These are phyloP conservation scores for Oreochromis mossambicus DNA, from an alignment of 2,797 vertebrate genomes.

Conservation along the genomic window DNA sequence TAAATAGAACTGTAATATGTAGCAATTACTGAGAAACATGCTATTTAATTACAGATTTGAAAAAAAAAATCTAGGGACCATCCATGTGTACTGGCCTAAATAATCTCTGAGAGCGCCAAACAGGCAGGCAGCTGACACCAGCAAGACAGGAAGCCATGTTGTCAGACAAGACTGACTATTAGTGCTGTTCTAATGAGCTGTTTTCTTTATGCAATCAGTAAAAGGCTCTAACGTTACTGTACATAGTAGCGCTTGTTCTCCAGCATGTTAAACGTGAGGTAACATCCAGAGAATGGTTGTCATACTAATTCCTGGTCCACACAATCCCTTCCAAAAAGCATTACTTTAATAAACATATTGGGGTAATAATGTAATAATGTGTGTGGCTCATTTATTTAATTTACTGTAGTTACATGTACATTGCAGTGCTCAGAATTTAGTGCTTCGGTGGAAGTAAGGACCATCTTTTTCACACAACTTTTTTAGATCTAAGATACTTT, in stretches of 20 bases:
- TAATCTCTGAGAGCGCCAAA: background rate
- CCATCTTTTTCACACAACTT: background rate
- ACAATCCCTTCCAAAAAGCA: background rate
- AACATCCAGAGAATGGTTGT: background rate
- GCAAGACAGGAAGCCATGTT: background rate
- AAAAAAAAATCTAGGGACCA: background rate
- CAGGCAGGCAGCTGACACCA: background rate
- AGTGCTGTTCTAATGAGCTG: background rate
- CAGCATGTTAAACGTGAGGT: background rate
- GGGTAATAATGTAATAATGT: background rate
- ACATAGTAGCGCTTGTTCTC: background rate
- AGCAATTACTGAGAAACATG: background rate
- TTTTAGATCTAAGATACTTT: background rate
- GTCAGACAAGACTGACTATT: background rate
- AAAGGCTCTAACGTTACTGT: background rate
- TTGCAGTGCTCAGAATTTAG: background rate
- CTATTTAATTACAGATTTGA: background rate
- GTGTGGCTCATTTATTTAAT: background rate
- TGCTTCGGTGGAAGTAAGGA: background rate
- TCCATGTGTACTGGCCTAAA: background rate
- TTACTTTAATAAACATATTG: background rate
- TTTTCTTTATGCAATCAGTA: background rate
- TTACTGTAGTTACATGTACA: background rate
- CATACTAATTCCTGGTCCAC: background rate
- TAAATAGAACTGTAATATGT: background rate